Conservation (phyloP, 2,888 invertebrate genomes). For the Scotopteryx bipunctaria region DNA sequence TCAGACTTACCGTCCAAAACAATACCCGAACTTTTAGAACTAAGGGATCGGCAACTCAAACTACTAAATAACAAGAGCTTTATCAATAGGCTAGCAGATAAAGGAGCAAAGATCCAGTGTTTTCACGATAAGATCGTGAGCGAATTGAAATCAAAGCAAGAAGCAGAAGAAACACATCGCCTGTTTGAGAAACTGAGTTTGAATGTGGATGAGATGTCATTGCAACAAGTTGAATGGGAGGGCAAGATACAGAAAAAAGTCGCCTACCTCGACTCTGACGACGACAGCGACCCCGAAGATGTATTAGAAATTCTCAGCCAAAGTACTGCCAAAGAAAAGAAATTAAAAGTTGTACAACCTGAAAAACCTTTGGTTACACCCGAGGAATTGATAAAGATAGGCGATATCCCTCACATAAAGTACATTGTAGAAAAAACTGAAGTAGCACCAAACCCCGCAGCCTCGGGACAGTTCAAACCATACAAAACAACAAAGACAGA, state of each 20-base stretch:
- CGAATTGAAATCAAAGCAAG: conserved; percentile 75
- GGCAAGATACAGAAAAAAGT: conserved; percentile 64
- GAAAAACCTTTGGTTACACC: conserved; percentile 77
- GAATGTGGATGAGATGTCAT: conserved; percentile 59
- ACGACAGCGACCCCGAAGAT: conserved; percentile 84
- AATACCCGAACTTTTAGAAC: conserved; percentile 75
- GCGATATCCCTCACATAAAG: conserved; percentile 75
- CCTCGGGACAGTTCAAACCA: conserved; percentile 79
- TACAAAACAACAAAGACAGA: conserved; percentile 82
- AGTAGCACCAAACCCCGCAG: conserved; percentile 49
- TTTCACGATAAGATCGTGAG: conserved; percentile 73
- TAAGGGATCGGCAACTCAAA: conserved; percentile 82
- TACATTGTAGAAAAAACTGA: conserved; percentile 81
- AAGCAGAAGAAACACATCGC: conserved; percentile 76
- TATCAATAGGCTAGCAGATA: conserved; percentile 81
- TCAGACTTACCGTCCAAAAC: conserved; percentile 74
- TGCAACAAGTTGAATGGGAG: conserved; percentile 85
- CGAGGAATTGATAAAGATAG: conserved; percentile 77
- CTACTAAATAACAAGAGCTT: conserved; percentile 80
- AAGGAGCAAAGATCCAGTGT: conserved; percentile 81
- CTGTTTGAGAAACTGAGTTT: conserved; percentile 79
- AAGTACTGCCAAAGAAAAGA: conserved; percentile 75
- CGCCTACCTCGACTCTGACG: conserved; percentile 79
- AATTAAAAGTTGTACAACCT: conserved; percentile 67
- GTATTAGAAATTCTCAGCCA: conserved; percentile 84